Evolutionary conservation across 2,797 vertebrate species (phyloP).

Genomic region (Sparidentex hasta): DNA sequence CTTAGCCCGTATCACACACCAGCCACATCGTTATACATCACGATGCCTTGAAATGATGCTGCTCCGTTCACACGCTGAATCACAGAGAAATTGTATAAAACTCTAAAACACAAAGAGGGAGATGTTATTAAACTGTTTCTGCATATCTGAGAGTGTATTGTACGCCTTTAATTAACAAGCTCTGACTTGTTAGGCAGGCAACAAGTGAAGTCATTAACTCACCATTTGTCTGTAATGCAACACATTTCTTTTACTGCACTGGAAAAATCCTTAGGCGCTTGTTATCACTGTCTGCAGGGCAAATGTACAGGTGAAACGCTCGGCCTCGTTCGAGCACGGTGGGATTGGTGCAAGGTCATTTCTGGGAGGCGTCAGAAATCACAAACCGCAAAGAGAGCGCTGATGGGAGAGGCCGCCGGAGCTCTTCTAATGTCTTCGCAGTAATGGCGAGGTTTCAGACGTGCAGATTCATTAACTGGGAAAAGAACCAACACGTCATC

Average conservation of each 20-base stretch:
- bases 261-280: neutral
- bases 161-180: neutral
- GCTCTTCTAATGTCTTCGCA: neutral
- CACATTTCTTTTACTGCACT: neutral
- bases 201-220: neutral
- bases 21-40: conserved; percentile 6
- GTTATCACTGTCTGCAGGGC: neutral
- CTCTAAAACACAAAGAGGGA: neutral
- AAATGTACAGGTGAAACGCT: neutral
- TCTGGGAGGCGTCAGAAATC: neutral
- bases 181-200: neutral
- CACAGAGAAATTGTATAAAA: neutral
- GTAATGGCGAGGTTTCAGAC: neutral
- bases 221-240: neutral
- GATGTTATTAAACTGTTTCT: neutral
- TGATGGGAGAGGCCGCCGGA: neutral
- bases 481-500: too few relatives aligned
- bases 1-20: conserved; percentile 18
- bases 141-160: neutral
- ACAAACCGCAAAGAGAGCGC: neutral
- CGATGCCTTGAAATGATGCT: conserved; percentile 1
- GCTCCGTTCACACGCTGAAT: neutral
- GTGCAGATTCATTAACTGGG: neutral
- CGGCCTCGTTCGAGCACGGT: neutral
- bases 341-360: neutral